A percentile compares a stretch with the other conserved stretches of the same genome.
These are phyloP conservation scores for Anolis sagrei DNA, from an alignment of 2,113 vertebrate genomes.

Conservation along the genomic window DNA sequence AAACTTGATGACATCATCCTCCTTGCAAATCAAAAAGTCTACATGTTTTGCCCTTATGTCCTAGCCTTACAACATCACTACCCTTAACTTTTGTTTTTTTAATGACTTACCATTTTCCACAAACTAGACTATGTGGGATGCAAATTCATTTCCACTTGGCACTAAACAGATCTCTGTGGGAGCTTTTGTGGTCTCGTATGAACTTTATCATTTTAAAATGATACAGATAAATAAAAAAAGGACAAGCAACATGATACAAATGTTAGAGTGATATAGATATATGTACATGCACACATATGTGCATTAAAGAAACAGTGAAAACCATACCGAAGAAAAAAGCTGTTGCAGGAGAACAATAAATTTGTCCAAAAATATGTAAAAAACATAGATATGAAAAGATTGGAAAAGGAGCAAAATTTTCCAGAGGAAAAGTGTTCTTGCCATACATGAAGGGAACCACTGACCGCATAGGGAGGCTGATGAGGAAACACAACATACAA, in stretches of 20 bases:
- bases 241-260: background rate
- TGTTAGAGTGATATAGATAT: background rate
- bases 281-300: too few species aligned
- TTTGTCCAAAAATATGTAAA: background rate
- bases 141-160: background rate
- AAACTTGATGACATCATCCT: background rate
- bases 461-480: too few species aligned
- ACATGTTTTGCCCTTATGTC: background rate
- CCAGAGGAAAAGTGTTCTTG: too few species aligned
- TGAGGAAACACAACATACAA: too few species aligned
- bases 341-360: too few species aligned
- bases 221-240: too few species aligned
- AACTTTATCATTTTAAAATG: background rate
- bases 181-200: background rate
- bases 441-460: too few species aligned
- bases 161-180: background rate
- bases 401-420: background rate
- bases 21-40: background rate
- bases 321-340: too few species aligned
- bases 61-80: background rate
- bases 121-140: background rate
- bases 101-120: background rate
- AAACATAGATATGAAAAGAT: background rate
- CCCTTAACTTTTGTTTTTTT: background rate
- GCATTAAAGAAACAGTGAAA: too few species aligned